Conservation (phyloP, 2,888 invertebrate genomes). For the Saturnia pavonia region DNA sequence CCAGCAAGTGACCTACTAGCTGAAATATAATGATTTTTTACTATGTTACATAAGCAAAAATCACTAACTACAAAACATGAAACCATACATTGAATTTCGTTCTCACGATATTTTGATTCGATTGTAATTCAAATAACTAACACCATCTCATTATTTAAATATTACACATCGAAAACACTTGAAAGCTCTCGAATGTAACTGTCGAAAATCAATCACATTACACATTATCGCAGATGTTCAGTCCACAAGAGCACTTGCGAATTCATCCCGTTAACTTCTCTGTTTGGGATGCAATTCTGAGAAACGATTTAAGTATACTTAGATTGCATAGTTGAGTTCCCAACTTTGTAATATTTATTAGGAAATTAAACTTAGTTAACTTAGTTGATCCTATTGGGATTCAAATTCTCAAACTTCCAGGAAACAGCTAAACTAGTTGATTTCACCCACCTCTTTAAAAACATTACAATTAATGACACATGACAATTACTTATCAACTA, state of each 20-base stretch:
- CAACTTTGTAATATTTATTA: no score
- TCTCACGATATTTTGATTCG: constrained; percentile 10
- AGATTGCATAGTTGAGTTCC: neutral
- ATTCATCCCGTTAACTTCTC: constrained; percentile 63
- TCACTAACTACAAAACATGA: neutral
- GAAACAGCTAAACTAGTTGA: neutral
- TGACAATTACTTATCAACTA: no score
- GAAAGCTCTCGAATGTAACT: constrained; percentile 19
- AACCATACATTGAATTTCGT: neutral
- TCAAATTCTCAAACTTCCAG: neutral
- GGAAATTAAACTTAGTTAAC: neutral
- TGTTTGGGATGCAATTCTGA: constrained; percentile 29
- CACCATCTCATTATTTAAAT: neutral
- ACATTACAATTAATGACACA: no score
- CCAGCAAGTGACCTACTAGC: neutral
- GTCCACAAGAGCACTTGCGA: constrained; percentile 50
- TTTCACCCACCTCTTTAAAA: neutral
- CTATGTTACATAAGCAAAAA: neutral
- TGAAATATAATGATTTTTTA: neutral
- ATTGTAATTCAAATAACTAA: neutral
- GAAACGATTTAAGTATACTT: constrained; percentile 27
- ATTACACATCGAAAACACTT: constrained; percentile 13
- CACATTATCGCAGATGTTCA: constrained; percentile 40
- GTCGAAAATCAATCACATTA: constrained; percentile 16
- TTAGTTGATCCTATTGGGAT: neutral